Conservation (phyloP, 2,113 vertebrate species). For the Austrofundulus limnaeus region DNA sequence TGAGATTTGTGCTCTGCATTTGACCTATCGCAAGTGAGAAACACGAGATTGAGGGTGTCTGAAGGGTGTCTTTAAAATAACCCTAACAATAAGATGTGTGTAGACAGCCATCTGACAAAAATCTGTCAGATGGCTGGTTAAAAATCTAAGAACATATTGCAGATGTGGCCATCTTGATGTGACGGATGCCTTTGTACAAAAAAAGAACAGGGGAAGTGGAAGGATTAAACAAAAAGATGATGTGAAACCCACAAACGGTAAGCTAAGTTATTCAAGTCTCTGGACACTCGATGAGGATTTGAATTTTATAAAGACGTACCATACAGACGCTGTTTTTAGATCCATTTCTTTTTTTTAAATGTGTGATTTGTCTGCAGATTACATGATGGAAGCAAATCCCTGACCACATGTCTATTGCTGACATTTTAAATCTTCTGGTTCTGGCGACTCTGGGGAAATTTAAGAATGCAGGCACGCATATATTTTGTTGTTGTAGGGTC, state of each 20-base stretch:
- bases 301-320: too few species aligned
- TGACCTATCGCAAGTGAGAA: too few species aligned
- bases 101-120: background rate
- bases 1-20: too few species aligned
- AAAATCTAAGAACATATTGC: background rate
- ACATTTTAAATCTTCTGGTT: background rate
- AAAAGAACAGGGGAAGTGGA: too few species aligned
- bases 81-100: too few species aligned
- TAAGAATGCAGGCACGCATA: background rate
- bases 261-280: too few species aligned
- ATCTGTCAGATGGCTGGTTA: background rate
- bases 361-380: background rate
- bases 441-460: conserved; percentile 23
- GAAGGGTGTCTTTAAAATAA: background rate
- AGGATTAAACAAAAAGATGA: too few species aligned
- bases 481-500: too few species aligned
- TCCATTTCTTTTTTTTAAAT: background rate
- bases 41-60: too few species aligned
- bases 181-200: background rate
- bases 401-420: background rate
- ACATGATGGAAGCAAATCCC: too few species aligned
- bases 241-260: background rate
- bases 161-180: background rate
- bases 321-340: background rate
- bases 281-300: background rate